Base-by-base conservation (phyloP, 2,797 vertebrate genomes). In the Thripadectes ignobilis region DNA sequence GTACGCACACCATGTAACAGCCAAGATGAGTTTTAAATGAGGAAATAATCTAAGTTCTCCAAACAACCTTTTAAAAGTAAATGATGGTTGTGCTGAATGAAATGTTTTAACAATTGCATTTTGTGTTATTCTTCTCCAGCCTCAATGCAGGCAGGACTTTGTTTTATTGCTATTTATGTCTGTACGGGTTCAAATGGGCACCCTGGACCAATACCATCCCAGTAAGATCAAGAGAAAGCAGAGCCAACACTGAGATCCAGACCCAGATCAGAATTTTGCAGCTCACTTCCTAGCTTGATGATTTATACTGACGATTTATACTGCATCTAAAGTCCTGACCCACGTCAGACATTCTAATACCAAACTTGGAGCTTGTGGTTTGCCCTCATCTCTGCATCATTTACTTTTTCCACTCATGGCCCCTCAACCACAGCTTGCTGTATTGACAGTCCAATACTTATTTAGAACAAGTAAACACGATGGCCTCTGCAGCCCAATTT, bases 21-120 rank as follows among this genome's bases (percentile, higher is more conserved):
- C 27, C 79, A 86, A 90, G 59, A 77, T 36, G 32, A 57, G 14
- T 58, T 38, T 46, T n/a, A 81, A 59, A 91, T 45, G 41, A 48
- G 63, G 57, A 80, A 83, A 78, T 87, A 92, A 93, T 59, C 67
- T 39, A 94, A 84, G 82, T 72, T 94, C 45, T 72, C 66, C 58
- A 82, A 88, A 89, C 19, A 87, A 71, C 8, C 41, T 77, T 85
- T 73, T 63, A 59, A n/a, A 92, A 52, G 29, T 54, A 57, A 88
- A 85, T 29, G 41, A 81, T 62, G 55, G 21, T 27, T 65, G 41
- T 36, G 65, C 59, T 80, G 72, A 85, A 45, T 46, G 13, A 61
- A 67, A 73, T 55, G 36, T 51, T 88, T 81, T 59, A 85, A 77
- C 49, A 79, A 88, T 48, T 45, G 39, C 18, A 23, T 27, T 34